Conservation (phyloP, 2,113 vertebrate genomes). For the Noturus placidus region DNA sequence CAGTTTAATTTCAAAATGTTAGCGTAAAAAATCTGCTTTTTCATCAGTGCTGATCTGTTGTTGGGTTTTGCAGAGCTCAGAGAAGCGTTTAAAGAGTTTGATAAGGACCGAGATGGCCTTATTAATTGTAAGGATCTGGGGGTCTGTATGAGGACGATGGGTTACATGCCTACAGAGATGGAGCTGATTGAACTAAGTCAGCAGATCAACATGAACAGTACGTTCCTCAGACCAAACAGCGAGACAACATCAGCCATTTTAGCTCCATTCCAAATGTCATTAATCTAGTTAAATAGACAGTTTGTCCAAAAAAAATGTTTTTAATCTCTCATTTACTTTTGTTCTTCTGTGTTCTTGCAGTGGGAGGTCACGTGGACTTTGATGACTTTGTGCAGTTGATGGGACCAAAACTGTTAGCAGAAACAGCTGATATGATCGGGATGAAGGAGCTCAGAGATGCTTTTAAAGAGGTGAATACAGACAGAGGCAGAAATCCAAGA, state of each 20-base stretch:
- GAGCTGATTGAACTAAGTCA: constrained; percentile 97
- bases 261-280: background rate
- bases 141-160: constrained; percentile 99
- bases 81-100: constrained; percentile 95
- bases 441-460: constrained; percentile 95
- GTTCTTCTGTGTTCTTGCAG: constrained; percentile 62
- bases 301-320: background rate
- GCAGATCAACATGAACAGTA: constrained; percentile 99
- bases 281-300: background rate
- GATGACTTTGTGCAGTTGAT: constrained; percentile 99
- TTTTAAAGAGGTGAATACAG: constrained; percentile 87
- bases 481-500: background rate
- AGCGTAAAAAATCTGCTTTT: background rate
- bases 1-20: background rate
- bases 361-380: constrained; percentile 97
- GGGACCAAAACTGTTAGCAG: constrained; percentile 96
- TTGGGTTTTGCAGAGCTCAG: constrained; percentile 78
- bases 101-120: constrained; percentile 96
- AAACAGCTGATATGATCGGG: constrained; percentile 98
- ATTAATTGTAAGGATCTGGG: constrained; percentile 97
- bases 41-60: background rate
- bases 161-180: constrained; percentile 99
- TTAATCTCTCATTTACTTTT: background rate
- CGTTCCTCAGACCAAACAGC: constrained; percentile 56
- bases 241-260: background rate